phyloP scores from a whole-genome alignment of 2,113 vertebrate species.

The Merops nubicus region DNA sequence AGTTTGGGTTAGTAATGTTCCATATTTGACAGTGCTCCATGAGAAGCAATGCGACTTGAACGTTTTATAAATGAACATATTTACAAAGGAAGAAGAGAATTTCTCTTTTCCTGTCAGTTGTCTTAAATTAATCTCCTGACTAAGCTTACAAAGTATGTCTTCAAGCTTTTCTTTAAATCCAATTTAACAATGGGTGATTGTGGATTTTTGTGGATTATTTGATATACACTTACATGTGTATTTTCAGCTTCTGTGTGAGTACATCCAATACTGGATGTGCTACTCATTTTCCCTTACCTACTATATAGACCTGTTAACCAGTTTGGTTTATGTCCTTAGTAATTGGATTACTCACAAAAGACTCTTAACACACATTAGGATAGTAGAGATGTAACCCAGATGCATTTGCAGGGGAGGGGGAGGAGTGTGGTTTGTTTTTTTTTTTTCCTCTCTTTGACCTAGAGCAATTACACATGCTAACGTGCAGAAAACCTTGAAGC shows the following conservation, averaged over 20 bases:
- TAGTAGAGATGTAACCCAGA: background rate
- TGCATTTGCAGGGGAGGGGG: rapidly evolving
- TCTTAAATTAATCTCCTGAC: background rate
- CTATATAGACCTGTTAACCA: background rate
- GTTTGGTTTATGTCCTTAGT: background rate
- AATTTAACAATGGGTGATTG: background rate
- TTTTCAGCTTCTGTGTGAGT: background rate
- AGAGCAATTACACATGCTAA: background rate
- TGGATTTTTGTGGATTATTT: background rate
- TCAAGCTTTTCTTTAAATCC: background rate
- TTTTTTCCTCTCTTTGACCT: background rate
- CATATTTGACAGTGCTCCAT: background rate
- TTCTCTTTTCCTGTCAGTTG: background rate
- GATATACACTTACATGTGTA: background rate
- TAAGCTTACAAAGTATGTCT: background rate
- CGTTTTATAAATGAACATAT: background rate
- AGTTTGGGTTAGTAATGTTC: background rate
- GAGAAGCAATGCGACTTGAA: background rate
- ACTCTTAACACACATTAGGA: background rate
- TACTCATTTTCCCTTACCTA: background rate
- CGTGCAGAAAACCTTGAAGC: background rate
- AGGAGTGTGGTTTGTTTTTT: background rate
- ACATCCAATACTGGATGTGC: background rate
- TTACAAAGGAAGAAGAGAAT: background rate
- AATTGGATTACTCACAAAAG: background rate